Evolutionary conservation across 2,888 invertebrate genomes (phyloP).

Genomic region (Machimus rusticus): DNA sequence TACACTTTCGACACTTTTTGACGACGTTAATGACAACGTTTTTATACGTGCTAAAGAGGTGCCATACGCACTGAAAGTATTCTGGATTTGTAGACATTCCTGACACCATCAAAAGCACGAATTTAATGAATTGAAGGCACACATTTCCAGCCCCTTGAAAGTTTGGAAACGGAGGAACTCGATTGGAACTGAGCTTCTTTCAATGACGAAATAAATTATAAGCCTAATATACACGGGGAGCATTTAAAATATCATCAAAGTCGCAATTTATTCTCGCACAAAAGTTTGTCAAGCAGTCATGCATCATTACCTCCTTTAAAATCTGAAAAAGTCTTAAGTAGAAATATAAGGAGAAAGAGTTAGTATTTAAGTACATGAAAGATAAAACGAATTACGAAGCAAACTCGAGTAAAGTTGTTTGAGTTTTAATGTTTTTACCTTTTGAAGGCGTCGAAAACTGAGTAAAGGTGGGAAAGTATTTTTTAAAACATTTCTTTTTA

Average conservation of each 20-base stretch:
- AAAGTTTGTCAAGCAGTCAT: background rate
- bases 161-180: background rate
- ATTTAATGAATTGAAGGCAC: background rate
- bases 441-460: background rate
- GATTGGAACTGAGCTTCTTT: background rate
- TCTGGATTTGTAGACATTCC: background rate
- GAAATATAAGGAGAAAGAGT: background rate
- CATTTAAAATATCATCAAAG: background rate
- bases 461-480: background rate
- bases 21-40: background rate
- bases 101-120: background rate
- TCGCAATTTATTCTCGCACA: background rate
- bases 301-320: background rate
- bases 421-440: background rate
- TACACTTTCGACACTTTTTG: background rate
- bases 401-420: background rate
- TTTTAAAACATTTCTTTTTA: background rate
- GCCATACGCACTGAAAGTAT: background rate
- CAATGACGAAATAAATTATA: background rate
- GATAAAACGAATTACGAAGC: background rate
- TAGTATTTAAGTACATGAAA: background rate
- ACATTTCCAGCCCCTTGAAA: background rate
- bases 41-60: background rate
- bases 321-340: background rate
- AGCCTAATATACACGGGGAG: background rate